Evolutionary conservation across 2,888 invertebrate species (phyloP).

Genomic region (Polia nebulosa): DNA sequence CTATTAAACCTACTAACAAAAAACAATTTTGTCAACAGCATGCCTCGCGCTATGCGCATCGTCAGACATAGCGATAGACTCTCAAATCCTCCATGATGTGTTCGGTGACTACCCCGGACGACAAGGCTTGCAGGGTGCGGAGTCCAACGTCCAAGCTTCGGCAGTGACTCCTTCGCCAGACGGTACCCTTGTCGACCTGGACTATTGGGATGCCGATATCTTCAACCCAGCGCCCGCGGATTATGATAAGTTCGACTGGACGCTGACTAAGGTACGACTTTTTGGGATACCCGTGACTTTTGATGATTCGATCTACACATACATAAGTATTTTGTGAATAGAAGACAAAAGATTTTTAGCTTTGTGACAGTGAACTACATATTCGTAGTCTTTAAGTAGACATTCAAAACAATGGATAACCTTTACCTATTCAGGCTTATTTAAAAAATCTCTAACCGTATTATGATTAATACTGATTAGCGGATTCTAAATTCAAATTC

Average conservation of each 20-base stretch:
- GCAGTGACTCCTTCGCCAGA: conserved; percentile 72
- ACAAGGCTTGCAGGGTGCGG: conserved; percentile 16
- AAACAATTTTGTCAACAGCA: conserved; percentile 63
- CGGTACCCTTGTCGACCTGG: conserved; percentile 71
- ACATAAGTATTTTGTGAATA: no score
- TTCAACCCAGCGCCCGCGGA: conserved; percentile 76
- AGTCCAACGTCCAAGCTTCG: conserved; percentile 66
- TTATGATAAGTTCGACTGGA: conserved; percentile 93
- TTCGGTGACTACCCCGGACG: conserved; percentile 69
- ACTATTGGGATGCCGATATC: conserved; percentile 77
- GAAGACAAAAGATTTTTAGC: no score
- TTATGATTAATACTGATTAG: no score
- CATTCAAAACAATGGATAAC: no score
- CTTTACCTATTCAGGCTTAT: no score
- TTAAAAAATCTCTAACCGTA: no score
- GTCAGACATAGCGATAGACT: conserved; percentile 65
- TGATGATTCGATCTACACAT: not conserved
- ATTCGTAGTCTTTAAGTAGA: no score
- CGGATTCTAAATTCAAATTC: no score
- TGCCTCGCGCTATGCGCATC: conserved; percentile 65
- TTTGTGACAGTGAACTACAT: no score
- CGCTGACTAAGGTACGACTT: conserved; percentile 90
- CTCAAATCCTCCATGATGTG: conserved; percentile 71
- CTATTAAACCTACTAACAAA: not conserved
- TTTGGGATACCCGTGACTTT: not conserved